Base-by-base conservation (phyloP, 1,140 invertebrate species). In the Drosophila auraria region DNA sequence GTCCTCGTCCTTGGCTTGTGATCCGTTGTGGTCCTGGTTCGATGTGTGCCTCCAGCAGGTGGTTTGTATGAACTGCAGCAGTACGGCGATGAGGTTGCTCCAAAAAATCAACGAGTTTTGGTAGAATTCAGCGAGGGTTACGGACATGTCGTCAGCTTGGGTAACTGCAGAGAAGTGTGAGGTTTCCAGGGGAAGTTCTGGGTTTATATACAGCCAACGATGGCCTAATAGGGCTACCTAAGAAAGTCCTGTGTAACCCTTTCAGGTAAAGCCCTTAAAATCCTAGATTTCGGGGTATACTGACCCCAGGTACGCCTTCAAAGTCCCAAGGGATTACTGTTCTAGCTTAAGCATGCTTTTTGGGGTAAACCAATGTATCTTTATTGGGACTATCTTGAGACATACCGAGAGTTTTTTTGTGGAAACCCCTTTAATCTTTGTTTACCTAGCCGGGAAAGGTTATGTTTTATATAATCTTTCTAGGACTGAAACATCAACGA, bases 21-120 rank as follows among this genome's bases (percentile, higher is more conserved):
- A 27, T 3, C 25, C n/a, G 1, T 14, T 36, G n/a, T 40, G 15
- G 14, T n/a, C 38, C 5, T 36, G 20, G 2, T n/a, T 9, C 7
- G 30, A 7, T 8, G 14, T 15, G 7, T 38, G 38, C 9, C 17
- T 47, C 44, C 25, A 25, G 38, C 12, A 60, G 4, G 56, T n/a
- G 5, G 40, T 36, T 9, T 45, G 44, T 9, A 83, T 17, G 2
- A 78, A 58, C 33, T 79, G 49, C 14, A 68, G 2, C 3, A 83
- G 25, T 11, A 83, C 11, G 1, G 47, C 49, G 40, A 74, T 25
- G 2, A 82, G 25, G 1, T 74, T 49, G 36, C 51, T 15, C 38
- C 53, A 83, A n/a, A 79, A 58, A 25, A 30, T 57, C 9, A 33
- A 15, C 15, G 61, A 57, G 36, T 30, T 42, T 25, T 63, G 17